Evolutionary conservation across 2,113 vertebrate species (phyloP).

Genomic region (Balaeniceps rex): DNA sequence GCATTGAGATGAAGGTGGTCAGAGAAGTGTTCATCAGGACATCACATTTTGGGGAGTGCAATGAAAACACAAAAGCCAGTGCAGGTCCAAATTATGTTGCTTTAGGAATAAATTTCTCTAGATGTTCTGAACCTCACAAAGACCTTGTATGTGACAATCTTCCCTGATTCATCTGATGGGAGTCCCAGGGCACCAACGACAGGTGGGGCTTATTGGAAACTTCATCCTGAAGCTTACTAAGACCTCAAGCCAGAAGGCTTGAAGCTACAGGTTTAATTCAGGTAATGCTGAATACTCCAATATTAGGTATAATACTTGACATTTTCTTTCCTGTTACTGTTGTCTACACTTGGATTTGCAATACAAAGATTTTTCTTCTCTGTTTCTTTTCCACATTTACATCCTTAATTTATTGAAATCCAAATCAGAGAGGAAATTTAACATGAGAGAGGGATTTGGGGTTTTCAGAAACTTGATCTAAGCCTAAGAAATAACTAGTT

Average conservation of each 20-base stretch:
- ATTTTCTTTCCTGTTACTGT: neutral
- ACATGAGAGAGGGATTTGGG: neutral
- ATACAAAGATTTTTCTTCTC: neutral
- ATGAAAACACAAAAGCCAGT: neutral
- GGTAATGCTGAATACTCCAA: neutral
- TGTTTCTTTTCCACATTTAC: neutral
- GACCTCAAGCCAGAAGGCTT: neutral
- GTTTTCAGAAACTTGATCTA: neutral
- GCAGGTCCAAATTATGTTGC: neutral
- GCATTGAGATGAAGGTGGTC: neutral
- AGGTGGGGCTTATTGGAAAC: no score
- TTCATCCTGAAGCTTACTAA: neutral
- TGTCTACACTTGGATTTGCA: neutral
- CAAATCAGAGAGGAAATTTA: neutral
- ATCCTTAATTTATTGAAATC: neutral
- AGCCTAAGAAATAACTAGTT: neutral
- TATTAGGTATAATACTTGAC: neutral
- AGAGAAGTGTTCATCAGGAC: neutral
- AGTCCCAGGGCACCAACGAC: neutral
- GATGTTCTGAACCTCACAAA: neutral
- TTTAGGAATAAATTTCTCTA: neutral
- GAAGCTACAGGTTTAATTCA: neutral
- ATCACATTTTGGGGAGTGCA: neutral
- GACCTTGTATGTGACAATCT: neutral
- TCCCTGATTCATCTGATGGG: neutral